Base-by-base conservation (phyloP, 1,140 invertebrate genomes). In the Wiebesia pumilae region DNA sequence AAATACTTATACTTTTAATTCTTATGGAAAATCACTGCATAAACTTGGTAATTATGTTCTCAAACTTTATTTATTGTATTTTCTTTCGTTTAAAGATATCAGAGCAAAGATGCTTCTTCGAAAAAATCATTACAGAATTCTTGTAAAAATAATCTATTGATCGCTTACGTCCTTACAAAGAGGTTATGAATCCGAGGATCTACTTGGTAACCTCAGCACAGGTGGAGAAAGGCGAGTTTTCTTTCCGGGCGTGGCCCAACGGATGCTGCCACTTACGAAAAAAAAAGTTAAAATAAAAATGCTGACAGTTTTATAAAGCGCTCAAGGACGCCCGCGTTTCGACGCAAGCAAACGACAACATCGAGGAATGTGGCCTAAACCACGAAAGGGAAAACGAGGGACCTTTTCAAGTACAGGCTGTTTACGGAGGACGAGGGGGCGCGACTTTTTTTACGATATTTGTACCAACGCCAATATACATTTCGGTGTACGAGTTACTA, bases 321-420 rank as follows among this genome's bases (percentile, higher is more conserved):
- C 38, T 38, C 80, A 81, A 81, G 80, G 80, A 40, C 80, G 40
- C 51, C 78, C 54, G 78, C 78, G 78, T 80, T 58, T 58, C 78
- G 51, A 62, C 21, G 30, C 35, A 21, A 14, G n/a, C 78, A 24
- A 73, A 73, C 69, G 0, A 73, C 69, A 24, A 40, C 69, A 75
- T 80, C 51, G 54, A 19, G 78, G 78, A 54, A 62, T 62, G 80
- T 38, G 40, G 24, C 71, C 71, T 75, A 75, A 75, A 75, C 71
- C 71, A 12, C 71, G 71, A 75, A 75, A 75, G 71, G 71, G 19
- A 75, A 62, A 62, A 75, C 71, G 14, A 43, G 71, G 71, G 71
- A 24, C 40, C 71, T 75, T 75, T 43, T 75, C 71, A 75, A 43
- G 71, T 75, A 75, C 71, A 75, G 12, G 69, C 69, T 30, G 24